Evolutionary conservation across 2,888 invertebrate species (phyloP), one percentile per base, ranked within the genome.

Genomic region (Ernsta delagoae): DNA sequence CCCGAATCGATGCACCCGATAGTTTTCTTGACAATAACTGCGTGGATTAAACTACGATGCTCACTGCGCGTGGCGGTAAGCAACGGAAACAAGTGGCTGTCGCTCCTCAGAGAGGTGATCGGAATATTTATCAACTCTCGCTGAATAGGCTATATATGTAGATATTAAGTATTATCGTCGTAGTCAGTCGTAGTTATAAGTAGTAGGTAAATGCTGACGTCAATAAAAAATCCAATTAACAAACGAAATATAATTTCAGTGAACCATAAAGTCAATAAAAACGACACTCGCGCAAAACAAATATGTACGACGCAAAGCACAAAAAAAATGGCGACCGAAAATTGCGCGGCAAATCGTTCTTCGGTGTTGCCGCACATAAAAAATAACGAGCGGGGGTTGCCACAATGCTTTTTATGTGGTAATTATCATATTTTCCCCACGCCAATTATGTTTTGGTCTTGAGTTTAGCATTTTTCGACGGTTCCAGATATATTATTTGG

Each of bases 361-460:
- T 66, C 66, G 82, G 81, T 85, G 88, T 85, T 89, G 79, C 79
- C 75, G 75, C 74, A 54, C 74, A 76, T 82, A 81, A 82, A 82
- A 83, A 82, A 81, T 81, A 90, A 90, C 79, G 78, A 79, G 76
- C 74, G 39, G 50, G 59, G 59, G 24, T 69, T 64, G 72, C 71
- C 70, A 54, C 71, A 72, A 70, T 60, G 72, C 67, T 71, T 75
- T 78, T 77, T 77, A 77, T 75, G 82, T 77, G 75, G 77, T 88
- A 83, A 91, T 92, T 92, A 92, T 88, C 89, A 89, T 89, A 90
- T 88, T 87, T 84, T 79, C 78, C 75, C 70, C 75, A 16, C 66
- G 76, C 83, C 88, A 87, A 89, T 90, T 90, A 90, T 84, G 83
- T 82, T 83, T 83, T 84, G 83, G 80, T 79, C 43, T 73, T 75